These are phyloP conservation scores for Amphiprion clarkii DNA, from an alignment of 2,797 vertebrate species.

Conservation along the genomic window DNA sequence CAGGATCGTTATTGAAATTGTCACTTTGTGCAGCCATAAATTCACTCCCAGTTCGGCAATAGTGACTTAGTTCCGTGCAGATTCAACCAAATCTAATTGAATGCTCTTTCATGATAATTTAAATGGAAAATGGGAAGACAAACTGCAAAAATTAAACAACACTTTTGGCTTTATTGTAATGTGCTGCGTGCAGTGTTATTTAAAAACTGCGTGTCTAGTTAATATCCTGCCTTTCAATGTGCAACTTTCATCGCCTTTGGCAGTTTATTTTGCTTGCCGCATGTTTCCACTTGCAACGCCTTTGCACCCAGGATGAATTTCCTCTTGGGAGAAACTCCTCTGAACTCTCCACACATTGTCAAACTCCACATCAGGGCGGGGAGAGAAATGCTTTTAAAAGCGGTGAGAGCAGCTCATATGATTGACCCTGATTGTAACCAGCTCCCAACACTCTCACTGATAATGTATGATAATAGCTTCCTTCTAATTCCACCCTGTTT, in stretches of 20 bases:
- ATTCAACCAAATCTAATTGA: constrained; percentile 39
- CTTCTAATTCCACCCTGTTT: constrained; percentile 31
- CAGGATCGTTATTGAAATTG: constrained; percentile 50
- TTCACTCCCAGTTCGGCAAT: constrained; percentile 31
- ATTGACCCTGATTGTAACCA: constrained; percentile 44
- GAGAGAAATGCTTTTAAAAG: constrained; percentile 48
- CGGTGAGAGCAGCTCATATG: constrained; percentile 39
- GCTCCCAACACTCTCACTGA: constrained; percentile 33
- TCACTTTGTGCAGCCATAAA: constrained; percentile 47
- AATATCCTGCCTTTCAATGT: constrained; percentile 17
- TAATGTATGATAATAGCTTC: constrained; percentile 42
- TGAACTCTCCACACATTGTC: constrained; percentile 20
- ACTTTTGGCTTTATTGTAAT: constrained; percentile 17
- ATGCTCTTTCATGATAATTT: constrained; percentile 7
- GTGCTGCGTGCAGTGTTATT: constrained; percentile 7
- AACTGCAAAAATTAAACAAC: background rate
- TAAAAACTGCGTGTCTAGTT: constrained; percentile 17
- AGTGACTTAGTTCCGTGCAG: constrained; percentile 13
- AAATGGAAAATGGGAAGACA: constrained; percentile 1
- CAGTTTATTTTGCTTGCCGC: constrained; percentile 15
- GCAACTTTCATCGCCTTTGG: constrained; percentile 1
- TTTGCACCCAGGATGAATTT: constrained; percentile 26
- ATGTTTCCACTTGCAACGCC: constrained; percentile 21
- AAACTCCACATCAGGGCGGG: constrained; percentile 19
- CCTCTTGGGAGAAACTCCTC: constrained; percentile 27